These are phyloP conservation scores for Uria lomvia DNA, from an alignment of 2,113 vertebrate species.

Conservation along the genomic window DNA sequence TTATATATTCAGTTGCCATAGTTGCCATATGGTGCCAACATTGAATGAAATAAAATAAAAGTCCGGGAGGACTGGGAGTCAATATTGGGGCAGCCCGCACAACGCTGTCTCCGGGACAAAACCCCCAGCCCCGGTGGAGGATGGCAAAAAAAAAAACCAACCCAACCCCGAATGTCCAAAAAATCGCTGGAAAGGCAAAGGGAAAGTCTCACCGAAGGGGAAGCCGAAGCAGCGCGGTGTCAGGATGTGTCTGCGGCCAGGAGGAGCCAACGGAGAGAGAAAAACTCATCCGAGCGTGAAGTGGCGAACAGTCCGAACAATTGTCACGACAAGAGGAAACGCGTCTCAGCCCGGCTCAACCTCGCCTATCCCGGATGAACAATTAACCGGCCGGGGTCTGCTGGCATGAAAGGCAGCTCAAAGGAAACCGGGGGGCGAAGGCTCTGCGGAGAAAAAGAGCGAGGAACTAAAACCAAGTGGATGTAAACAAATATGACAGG, in stretches of 20 bases:
- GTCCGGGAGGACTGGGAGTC: slow-evolving; percentile 26
- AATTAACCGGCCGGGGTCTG: neutral
- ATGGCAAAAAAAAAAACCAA: neutral
- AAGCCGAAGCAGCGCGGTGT: neutral
- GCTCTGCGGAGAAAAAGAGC: neutral
- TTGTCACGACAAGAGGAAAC: neutral
- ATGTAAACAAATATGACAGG: neutral
- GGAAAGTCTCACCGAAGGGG: neutral
- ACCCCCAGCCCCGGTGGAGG: neutral
- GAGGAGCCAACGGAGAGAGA: neutral
- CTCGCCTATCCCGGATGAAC: neutral
- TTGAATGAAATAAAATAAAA: slow-evolving; percentile 61
- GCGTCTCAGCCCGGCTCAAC: neutral
- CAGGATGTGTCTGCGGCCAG: neutral
- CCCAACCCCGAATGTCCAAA: neutral
- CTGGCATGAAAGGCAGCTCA: neutral
- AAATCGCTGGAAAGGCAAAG: neutral
- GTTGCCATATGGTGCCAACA: slow-evolving; percentile 67
- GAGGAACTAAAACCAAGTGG: neutral
- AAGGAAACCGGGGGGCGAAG: neutral
- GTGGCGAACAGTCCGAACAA: neutral
- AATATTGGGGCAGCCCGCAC: neutral
- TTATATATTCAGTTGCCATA: slow-evolving; percentile 71
- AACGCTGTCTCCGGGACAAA: neutral
- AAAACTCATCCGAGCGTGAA: neutral